Evolutionary conservation across 2,888 invertebrate genomes (phyloP).

Genomic region (Xylota segnis): DNA sequence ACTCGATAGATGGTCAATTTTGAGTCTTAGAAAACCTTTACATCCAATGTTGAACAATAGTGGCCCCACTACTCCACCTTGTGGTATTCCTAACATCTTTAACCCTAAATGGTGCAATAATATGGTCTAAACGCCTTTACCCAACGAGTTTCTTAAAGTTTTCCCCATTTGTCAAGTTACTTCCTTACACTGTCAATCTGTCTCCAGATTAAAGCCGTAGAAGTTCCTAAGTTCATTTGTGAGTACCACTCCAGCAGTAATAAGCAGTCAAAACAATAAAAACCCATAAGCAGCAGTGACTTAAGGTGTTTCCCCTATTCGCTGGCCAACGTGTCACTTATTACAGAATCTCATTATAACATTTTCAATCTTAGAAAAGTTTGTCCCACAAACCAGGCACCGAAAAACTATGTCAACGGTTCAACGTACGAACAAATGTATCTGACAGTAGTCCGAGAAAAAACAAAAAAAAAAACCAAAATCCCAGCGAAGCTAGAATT

Average conservation of each 20-base stretch:
- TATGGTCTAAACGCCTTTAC: too few species aligned
- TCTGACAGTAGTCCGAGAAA: conserved; percentile 12
- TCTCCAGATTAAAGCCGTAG: conserved; percentile 2
- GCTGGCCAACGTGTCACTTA: conserved; percentile 18
- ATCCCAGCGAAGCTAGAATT: conserved; percentile 11
- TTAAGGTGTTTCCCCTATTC: background rate
- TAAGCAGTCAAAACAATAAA: conserved; percentile 21
- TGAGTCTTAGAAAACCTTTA: too few species aligned
- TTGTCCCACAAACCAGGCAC: conserved; percentile 29
- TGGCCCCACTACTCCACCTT: too few species aligned
- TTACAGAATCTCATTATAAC: conserved; percentile 55
- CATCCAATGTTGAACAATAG: too few species aligned
- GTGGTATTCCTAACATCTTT: too few species aligned
- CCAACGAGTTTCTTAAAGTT: too few species aligned
- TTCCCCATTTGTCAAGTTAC: too few species aligned
- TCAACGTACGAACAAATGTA: conserved; percentile 47
- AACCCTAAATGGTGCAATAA: too few species aligned
- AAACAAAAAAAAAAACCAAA: background rate
- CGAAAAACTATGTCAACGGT: conserved; percentile 62
- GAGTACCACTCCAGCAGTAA: background rate
- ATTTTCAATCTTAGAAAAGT: conserved; percentile 29
- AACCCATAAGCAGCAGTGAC: background rate
- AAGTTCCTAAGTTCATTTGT: conserved; percentile 22
- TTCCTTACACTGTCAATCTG: background rate
- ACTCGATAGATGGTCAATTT: too few species aligned